A percentile compares a stretch with the other conserved stretches of the same genome.
phyloP scores from a whole-genome alignment of 1,140 invertebrate species.

The Saccostrea glomerata region DNA sequence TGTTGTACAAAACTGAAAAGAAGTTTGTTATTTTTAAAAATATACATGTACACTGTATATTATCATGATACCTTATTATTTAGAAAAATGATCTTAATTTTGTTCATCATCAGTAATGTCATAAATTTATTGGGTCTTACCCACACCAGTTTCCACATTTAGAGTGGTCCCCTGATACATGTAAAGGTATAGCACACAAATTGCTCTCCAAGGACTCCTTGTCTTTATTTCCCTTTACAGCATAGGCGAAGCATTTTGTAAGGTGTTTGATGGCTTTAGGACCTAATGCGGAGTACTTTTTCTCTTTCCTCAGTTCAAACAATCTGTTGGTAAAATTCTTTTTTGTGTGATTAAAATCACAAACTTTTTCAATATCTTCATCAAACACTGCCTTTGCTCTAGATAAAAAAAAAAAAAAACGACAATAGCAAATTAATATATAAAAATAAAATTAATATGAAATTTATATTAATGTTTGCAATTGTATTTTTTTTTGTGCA shows the following conservation, averaged over 20 bases:
- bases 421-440: neutral
- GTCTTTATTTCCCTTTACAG: slow-evolving; percentile 4
- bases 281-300: neutral
- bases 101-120: neutral
- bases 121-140: neutral
- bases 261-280: slow-evolving; percentile 24
- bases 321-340: slow-evolving; percentile 41
- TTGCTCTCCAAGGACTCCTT: neutral
- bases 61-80: too few relatives aligned
- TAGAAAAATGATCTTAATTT: too few relatives aligned
- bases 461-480: neutral
- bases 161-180: slow-evolving; percentile 41
- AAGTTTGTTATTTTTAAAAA: too few relatives aligned
- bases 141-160: slow-evolving; percentile 11
- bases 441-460: neutral
- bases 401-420: too few relatives aligned
- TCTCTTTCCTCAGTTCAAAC: slow-evolving; percentile 43
- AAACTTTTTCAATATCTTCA: neutral
- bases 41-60: neutral
- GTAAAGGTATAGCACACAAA: slow-evolving; percentile 1
- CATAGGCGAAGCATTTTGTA: slow-evolving; percentile 47
- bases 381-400: neutral
- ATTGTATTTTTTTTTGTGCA: neutral
- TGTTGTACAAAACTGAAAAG: neutral
- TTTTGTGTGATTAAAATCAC: slow-evolving; percentile 43